A percentile compares a stretch with the other conserved stretches of the same genome.
These are phyloP conservation scores for Pelecanoides urinatrix DNA, from an alignment of 2,113 vertebrate species.

Conservation along the genomic window DNA sequence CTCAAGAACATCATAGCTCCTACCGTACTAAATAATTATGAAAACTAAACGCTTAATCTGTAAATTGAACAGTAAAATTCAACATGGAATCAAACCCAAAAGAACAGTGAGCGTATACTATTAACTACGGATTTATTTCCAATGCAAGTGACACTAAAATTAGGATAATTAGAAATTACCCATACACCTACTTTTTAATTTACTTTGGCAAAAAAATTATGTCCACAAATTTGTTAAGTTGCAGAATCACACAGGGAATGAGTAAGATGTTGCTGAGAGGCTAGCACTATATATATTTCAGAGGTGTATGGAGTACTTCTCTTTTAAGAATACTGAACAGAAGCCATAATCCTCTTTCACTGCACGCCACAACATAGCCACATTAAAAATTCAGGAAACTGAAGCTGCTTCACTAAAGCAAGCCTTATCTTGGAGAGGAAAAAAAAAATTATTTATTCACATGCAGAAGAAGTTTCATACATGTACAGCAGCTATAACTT, in stretches of 20 bases:
- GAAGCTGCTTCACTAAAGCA: background rate
- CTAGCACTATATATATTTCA: background rate
- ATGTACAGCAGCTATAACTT: background rate
- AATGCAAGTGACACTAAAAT: background rate
- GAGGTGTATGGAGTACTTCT: background rate
- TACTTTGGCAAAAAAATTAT: background rate
- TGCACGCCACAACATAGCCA: background rate
- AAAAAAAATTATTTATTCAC: background rate
- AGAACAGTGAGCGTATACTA: background rate
- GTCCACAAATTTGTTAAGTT: background rate
- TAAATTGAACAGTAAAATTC: background rate
- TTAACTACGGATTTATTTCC: background rate
- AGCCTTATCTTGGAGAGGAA: background rate
- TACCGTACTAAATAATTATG: background rate
- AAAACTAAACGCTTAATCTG: background rate
- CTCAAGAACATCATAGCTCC: background rate
- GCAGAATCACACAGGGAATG: background rate
- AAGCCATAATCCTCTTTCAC: background rate
- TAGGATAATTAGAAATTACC: background rate
- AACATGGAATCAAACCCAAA: background rate
- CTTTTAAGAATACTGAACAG: background rate
- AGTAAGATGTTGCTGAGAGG: background rate
- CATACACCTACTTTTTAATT: background rate
- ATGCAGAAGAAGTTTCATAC: background rate
- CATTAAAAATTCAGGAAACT: background rate